Base-by-base conservation (phyloP, 2,888 invertebrate species). In the Drosophila neonasuta region DNA sequence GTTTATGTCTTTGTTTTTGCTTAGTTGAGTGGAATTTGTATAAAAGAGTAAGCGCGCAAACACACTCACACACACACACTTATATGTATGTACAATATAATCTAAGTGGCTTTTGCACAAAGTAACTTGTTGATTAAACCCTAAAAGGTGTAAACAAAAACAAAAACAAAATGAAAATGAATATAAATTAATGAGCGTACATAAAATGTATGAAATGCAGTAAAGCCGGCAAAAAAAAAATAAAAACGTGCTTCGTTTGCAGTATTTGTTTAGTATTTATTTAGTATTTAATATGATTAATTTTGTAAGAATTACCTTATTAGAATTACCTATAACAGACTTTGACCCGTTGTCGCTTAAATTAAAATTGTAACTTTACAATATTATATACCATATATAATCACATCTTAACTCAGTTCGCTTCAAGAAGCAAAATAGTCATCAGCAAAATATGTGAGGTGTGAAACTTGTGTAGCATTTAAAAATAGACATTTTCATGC, bases 1-100 rank as follows among this genome's bases (percentile, higher is more conserved):
- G 64, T 79, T 85, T 77, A 82, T 72, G 74, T 68, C 80, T 74
- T 80, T 85, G 82, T 80, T 80, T 80, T 82, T 63, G 64, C 68
- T 60, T 24, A 71, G 52, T 68, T 76, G 68, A 68, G 74, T 68
- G 72, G 59, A 72, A 68, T 71, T 68, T 74, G 71, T 61, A 68
- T 52, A 67, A 20, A 56, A 41, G 30, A 42, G 44, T 29, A 51
- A 34, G 11, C 36, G 24, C 24, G 24, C 24, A 24, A 24, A 24
- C n/a, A 57, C 11, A 49, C 9, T 4, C 15, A 39, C n/a, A 51
- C 46, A 13, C n/a, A 57, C 11, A 49, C 9, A 8, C 15, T 15
- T 15, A 15, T 2, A 39, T 5, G n/a, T 0, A 36, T 32, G 32
- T 2, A 10, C 6, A n/a, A 5, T 24, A n/a, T n/a, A n/a, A 5